Evolutionary conservation across 1,140 invertebrate species (phyloP), one percentile per base, ranked within the genome.

Genomic region (Lethrus apterus): DNA sequence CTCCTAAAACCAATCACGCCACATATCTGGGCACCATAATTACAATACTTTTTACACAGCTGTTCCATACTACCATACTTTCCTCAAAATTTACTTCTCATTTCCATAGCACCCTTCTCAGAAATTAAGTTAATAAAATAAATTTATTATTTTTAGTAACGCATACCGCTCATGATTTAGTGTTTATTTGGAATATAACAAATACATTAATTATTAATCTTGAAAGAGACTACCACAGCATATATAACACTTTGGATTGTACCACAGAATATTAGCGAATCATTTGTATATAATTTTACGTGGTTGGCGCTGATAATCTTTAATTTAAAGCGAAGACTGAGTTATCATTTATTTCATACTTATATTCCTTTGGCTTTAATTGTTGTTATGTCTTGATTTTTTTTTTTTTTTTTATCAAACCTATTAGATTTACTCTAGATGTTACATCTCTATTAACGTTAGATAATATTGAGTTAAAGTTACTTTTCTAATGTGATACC

Each of bases 321-420:
- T 67, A 87, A 86, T 67, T 69, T 91, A 36, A 75, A 80, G 14
- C 74, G 88, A 19, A 76, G 87, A n/a, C 69, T 91, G 14, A 87
- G 87, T 7, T 92, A 92, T 68, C 88, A 92, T 67, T 69, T 92
- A 11, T 89, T 93, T 58, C 89, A 92, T 68, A 92, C 89, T 0
- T 93, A 92, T 68, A 89, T 92, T 57, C 89, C 89, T 2, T 89
- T 88, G 9, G 86, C 86, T 1, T 69, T 92, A 34, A 92, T 92
- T 64, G 89, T 92, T 31, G 86, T 91, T 48, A 92, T 91, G 87
- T 90, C 86, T 8, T 91, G 87, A 87, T 90, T 91, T 55, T 90
- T 88, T 4, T 93, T 93, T 66, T 93, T 88, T 88, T 91, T 93
- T 50, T 89, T 90, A 65, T 86, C 2, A 90, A 90, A 57, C 87